A percentile compares a stretch with the other conserved stretches of the same genome.
Conservation (phyloP, 30 jellyfish, hydroid and myxozoan genomes). For the Turritopsis rubra region DNA sequence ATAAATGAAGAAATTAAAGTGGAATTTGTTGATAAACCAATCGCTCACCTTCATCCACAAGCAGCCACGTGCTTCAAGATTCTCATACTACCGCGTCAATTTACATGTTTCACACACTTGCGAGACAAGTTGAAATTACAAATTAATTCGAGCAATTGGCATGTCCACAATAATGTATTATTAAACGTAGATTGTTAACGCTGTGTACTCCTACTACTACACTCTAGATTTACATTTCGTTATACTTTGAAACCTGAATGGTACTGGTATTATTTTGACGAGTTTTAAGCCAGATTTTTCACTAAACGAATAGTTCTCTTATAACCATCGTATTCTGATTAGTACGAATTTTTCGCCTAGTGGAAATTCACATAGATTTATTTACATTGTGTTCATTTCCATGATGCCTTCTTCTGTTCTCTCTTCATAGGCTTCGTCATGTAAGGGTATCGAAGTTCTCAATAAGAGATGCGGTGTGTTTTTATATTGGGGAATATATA, state of each 20-base stretch:
- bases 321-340: neutral
- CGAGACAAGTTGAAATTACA: neutral
- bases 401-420: neutral
- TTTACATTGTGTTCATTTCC: neutral
- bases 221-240: neutral
- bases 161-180: neutral
- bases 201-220: neutral
- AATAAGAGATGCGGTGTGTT: neutral
- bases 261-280: neutral
- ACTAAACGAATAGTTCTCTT: neutral
- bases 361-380: neutral
- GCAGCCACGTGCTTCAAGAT: constrained; percentile 4
- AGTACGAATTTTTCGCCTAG: neutral
- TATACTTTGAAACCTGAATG: neutral
- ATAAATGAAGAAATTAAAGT: neutral
- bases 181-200: neutral
- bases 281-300: neutral
- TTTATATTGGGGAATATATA: neutral
- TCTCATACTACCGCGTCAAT: neutral
- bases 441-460: neutral
- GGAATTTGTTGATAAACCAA: constrained; percentile 8
- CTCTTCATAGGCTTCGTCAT: too few relatives aligned
- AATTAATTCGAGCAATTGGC: neutral
- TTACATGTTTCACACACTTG: constrained; percentile 5
- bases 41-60: constrained; percentile 4